Conservation (phyloP, 1,140 invertebrate species). For the Tetraneura akinire region DNA sequence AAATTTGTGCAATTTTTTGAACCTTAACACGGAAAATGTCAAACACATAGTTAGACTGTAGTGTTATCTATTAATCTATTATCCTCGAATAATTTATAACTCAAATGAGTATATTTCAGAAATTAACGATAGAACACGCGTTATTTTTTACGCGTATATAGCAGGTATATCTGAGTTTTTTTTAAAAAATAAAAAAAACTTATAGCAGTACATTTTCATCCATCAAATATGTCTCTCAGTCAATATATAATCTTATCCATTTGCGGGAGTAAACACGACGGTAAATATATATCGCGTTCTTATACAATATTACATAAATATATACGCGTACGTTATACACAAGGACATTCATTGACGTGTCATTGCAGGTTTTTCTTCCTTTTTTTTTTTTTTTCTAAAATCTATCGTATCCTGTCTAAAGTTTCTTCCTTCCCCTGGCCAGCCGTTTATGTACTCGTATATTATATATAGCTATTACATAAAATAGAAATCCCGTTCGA, state of each 20-base stretch:
- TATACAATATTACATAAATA: too few relatives aligned
- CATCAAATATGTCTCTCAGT: background rate
- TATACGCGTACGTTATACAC: too few relatives aligned
- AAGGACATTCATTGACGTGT: constrained; percentile 8
- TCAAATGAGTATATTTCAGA: background rate
- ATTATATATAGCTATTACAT: too few relatives aligned
- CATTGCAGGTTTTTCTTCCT: background rate
- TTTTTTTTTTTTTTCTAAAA: background rate
- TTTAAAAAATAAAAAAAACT: background rate
- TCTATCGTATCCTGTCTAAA: background rate
- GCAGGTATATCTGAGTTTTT: background rate
- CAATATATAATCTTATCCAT: constrained; percentile 23
- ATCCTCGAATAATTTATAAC: too few relatives aligned
- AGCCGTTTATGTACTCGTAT: too few relatives aligned
- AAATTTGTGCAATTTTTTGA: too few relatives aligned
- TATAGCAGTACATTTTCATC: background rate
- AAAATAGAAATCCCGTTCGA: constrained; percentile 10
- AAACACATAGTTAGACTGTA: too few relatives aligned
- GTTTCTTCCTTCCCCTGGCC: background rate
- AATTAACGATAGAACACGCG: background rate
- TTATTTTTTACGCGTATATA: too few relatives aligned
- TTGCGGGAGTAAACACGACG: background rate
- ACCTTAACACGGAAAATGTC: too few relatives aligned
- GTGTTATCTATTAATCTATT: too few relatives aligned
- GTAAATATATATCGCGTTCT: background rate